Evolutionary conservation across 35 echinoderm and acorn worm genomes (phyloP).

Genomic region (Strongylocentrotus purpuratus): DNA sequence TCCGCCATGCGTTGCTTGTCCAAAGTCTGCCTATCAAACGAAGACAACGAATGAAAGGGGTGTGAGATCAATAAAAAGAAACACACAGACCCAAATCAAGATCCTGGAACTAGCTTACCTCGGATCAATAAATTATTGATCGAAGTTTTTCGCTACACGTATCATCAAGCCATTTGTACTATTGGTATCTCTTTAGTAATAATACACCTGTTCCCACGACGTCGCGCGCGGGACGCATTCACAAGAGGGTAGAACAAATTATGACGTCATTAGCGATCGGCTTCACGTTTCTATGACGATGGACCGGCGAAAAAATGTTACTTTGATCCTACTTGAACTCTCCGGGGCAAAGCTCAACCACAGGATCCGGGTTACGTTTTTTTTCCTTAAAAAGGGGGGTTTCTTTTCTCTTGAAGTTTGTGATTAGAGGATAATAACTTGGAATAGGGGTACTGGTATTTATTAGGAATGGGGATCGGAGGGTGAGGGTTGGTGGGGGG

Average conservation of each 20-base stretch:
- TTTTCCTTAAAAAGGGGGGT: not conserved
- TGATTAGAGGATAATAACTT: too few species aligned
- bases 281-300: conserved; percentile 9
- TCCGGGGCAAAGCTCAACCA: not conserved
- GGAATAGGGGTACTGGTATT: too few species aligned
- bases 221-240: not conserved
- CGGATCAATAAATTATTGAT: not conserved
- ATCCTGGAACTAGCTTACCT: not conserved
- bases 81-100: not conserved
- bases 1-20: not conserved
- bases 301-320: not conserved
- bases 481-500: too few species aligned
- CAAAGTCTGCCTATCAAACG: not conserved
- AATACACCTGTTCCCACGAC: not conserved
- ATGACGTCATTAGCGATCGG: not conserved
- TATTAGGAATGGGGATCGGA: too few species aligned
- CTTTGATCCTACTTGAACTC: too few species aligned
- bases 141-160: not conserved
- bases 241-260: not conserved
- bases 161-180: not conserved
- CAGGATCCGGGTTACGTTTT: not conserved
- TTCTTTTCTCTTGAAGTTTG: too few species aligned
- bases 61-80: not conserved
- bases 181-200: too few species aligned
- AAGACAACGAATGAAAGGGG: not conserved